Base-by-base conservation (phyloP, 2,113 vertebrate species). In the Cacatua alba region DNA sequence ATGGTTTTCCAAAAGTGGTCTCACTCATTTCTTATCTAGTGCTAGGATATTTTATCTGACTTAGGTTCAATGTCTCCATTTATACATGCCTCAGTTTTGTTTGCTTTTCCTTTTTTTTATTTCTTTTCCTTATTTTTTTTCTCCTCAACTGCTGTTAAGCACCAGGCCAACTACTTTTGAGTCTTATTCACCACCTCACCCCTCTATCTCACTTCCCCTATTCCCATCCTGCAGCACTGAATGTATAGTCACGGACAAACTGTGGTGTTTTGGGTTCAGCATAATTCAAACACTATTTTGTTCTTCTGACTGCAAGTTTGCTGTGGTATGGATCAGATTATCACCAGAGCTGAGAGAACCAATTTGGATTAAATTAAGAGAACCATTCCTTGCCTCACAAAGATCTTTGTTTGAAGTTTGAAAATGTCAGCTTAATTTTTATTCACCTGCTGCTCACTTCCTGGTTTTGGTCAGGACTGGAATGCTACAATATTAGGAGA, bases 391-490 rank as follows among this genome's bases (percentile, higher is more conserved):
- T 91, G 83, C 62, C 81, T 95, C 88, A 95, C 86, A 88, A 72
- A 80, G 80, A 83, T 83, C 43, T 93, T 81, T 83, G 82, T 94
- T 96, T 96, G 95, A 96, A 95, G 96, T 95, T 87, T 87, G 44
- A 91, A 96, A 92, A 96, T 87, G 86, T 95, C 86, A 90, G 77
- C 57, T 94, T 82, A 92, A 96, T 96, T 97, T 96, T 93, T 88
- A 90, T 97, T 94, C 92, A 96, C 95, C 86, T 96, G 95, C 71
- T 95, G 80, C 69, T 92, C 60, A 49, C 91, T 93, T 95, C 93
- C 92, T 95, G 92, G 80, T 87, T 87, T 94, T 94, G 74, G 89
- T 95, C 84, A 91, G 70, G 64, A 78, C 46, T 91, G 86, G 86
- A 96, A 96, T 91, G 74, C 33, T 71, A 55, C 69, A 90, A 71